Percentiles rank a stretch among this genome's conserved stretches.
phyloP scores from a whole-genome alignment of 2,113 vertebrate genomes.

The Phyllostomus discolor region DNA sequence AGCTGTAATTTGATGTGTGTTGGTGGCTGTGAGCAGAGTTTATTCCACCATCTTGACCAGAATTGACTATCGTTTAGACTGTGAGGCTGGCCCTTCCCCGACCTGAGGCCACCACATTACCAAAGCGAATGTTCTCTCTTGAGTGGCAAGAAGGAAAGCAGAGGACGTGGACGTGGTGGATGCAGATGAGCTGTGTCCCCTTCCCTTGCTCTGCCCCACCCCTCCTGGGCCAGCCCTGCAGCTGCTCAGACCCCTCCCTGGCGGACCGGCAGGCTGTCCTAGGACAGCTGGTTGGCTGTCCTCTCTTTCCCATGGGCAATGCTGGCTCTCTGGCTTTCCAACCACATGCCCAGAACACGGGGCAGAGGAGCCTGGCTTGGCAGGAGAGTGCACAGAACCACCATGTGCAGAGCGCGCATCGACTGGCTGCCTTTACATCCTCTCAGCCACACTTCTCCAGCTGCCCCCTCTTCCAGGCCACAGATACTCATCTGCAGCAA shows the following conservation, averaged over 20 bases:
- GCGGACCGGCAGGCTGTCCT: background rate
- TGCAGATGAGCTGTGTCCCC: background rate
- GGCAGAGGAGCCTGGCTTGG: background rate
- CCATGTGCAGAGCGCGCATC: rapidly evolving
- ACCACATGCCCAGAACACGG: too few species aligned
- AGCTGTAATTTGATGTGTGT: background rate
- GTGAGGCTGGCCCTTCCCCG: background rate
- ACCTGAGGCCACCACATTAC: background rate
- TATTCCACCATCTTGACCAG: background rate
- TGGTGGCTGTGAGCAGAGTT: background rate
- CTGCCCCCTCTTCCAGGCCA: background rate
- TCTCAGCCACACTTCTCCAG: background rate
- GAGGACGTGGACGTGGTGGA: too few species aligned
- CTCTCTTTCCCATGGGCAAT: background rate
- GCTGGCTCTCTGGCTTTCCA: background rate
- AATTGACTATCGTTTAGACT: rapidly evolving
- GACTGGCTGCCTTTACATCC: background rate
- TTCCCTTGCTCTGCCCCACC: background rate
- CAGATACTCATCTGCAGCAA: background rate
- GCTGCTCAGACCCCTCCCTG: background rate
- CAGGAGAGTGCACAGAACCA: background rate
- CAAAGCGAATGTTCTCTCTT: background rate
- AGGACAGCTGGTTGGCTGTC: background rate
- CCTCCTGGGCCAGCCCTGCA: background rate
- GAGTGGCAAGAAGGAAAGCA: background rate